Evolutionary conservation across 2,113 vertebrate genomes (phyloP), one percentile per base, ranked within the genome.

Genomic region (Microtus ochrogaster): DNA sequence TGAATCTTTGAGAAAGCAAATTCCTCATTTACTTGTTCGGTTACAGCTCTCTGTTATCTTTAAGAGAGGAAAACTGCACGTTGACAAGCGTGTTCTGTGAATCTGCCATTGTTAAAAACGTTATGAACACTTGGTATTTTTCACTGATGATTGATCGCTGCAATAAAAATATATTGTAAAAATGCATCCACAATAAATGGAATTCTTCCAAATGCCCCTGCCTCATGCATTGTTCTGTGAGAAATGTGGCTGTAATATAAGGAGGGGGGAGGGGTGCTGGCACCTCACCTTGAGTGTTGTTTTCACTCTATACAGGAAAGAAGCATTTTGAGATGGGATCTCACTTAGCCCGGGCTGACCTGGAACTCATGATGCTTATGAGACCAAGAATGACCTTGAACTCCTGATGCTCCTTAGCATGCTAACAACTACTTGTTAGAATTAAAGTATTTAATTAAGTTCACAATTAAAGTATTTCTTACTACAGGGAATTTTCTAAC

Each of bases 141-240:
- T 99, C 98, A 99, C 98, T 97, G 98, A 96, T 98, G 98, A 98
- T 92, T 95, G 96, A 98, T 98, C 97, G 97, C 97, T 99, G 98
- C 98, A 98, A 99, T 99, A 98, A 98, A 98, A 98, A 98, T 99
- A 98, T 99, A 99, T 98, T 98, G 98, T 99, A 98, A 98, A 99
- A 99, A 98, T 98, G 98, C 98, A 99, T 99, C 98, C 98, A 99
- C 99, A 99, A 99, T 99, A 99, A 99, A 99, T 98, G 98, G 98
- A 99, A 95, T 99, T 98, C 98, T 98, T 98, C 98, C 97, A 97
- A 91, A 97, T 93, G 81, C 65, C 92, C 13, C 63, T 94, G 94
- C 89, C 94, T 98, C 52, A 52, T 39, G 94, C 93, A 81, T 98
- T 95, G 89, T 91, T 58, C 88, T 91, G 24, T 6, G n/a, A 81